A percentile compares a stretch with the other conserved stretches of the same genome.
Conservation (phyloP, 2,888 invertebrate species). For the Watsonalla binaria region DNA sequence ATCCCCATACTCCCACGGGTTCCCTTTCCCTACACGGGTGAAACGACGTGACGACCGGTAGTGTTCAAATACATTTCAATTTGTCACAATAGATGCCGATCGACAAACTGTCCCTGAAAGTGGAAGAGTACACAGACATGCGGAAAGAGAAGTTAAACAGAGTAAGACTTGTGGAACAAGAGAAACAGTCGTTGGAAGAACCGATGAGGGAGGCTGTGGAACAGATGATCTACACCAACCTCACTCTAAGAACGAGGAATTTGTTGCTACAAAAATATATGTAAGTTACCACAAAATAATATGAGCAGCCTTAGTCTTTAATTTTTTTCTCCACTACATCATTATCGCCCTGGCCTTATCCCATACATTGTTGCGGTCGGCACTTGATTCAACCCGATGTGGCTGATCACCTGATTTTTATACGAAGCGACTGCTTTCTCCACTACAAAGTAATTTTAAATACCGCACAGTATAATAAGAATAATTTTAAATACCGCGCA, state of each 20-base stretch:
- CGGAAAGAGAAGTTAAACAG: conserved; percentile 90
- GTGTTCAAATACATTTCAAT: neutral
- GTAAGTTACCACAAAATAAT: conserved; percentile 51
- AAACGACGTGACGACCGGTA: too few species aligned
- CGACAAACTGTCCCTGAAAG: conserved; percentile 82
- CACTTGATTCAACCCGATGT: too few species aligned
- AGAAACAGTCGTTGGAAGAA: conserved; percentile 86
- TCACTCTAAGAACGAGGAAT: conserved; percentile 82
- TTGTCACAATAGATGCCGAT: conserved; percentile 82
- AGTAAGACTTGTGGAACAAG: conserved; percentile 87
- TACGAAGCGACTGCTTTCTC: too few species aligned
- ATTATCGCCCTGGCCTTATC: too few species aligned
- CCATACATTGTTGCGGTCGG: too few species aligned
- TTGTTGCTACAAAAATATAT: conserved; percentile 84
- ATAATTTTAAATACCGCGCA: too few species aligned
- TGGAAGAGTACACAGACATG: conserved; percentile 85
- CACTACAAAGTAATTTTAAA: neutral
- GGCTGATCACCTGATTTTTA: too few species aligned
- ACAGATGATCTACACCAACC: conserved; percentile 89
- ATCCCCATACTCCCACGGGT: too few species aligned
- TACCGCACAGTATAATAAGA: neutral
- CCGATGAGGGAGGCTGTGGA: conserved; percentile 89
- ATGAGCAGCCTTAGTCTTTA: too few species aligned
- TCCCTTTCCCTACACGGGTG: too few species aligned
- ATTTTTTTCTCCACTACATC: too few species aligned